phyloP scores from a whole-genome alignment of 2,797 vertebrate genomes.

The Anguilla megastoma region DNA sequence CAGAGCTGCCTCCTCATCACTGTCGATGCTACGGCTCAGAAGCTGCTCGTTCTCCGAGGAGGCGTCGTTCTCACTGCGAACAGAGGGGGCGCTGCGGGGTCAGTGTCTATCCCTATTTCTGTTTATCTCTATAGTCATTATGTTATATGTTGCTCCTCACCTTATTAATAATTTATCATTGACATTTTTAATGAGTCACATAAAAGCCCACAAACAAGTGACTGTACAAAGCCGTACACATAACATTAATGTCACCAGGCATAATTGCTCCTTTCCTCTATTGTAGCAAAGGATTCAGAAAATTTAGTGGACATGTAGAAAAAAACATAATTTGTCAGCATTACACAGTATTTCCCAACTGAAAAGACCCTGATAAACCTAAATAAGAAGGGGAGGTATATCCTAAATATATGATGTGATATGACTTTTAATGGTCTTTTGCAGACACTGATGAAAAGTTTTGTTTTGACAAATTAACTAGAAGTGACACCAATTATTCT shows the following conservation, averaged over 20 bases:
- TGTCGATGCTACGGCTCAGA: slow-evolving; percentile 93
- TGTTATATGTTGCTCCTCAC: not conserved
- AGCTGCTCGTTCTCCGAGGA: slow-evolving; percentile 97
- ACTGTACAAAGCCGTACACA: not conserved
- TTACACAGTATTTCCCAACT: not conserved
- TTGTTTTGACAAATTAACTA: not conserved
- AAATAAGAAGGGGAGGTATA: not conserved
- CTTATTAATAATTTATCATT: not conserved
- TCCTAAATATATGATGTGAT: not conserved
- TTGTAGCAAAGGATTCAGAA: not conserved
- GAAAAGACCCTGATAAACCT: not conserved
- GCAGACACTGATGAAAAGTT: not conserved
- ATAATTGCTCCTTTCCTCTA: not conserved
- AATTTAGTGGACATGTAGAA: not conserved
- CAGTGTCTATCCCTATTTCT: not conserved
- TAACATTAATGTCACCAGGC: not conserved
- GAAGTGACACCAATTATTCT: not conserved
- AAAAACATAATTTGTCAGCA: not conserved
- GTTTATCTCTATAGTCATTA: not conserved
- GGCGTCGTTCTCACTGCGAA: slow-evolving; percentile 89
- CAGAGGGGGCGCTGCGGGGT: slow-evolving; percentile 1
- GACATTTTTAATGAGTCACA: not conserved
- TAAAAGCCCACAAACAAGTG: not conserved
- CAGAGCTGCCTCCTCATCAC: slow-evolving; percentile 89
- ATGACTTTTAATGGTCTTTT: not conserved